Base-by-base conservation (phyloP, 2,113 vertebrate species). In the Camelus bactrianus region DNA sequence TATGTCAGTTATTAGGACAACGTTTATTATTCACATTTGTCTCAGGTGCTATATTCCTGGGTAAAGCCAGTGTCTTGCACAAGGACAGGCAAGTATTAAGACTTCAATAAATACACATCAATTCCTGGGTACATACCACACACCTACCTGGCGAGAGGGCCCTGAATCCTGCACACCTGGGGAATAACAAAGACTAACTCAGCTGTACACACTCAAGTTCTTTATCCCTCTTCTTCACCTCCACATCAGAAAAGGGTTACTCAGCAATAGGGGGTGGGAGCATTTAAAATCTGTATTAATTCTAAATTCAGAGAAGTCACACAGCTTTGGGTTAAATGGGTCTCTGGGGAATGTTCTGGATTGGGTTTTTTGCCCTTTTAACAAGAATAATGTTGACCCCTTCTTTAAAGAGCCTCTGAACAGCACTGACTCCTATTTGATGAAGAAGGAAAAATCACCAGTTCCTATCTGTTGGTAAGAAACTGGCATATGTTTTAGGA, bases 211-310 rank as follows among this genome's bases (percentile, higher is more conserved):
- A 62, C 35, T 20, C 12, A 70, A 52, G 9, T 69, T n/a, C 86
- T 83, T 65, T 26, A 69, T 13, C 6, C 26, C 10, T 30, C n/a
- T 48, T 26, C 30, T 69, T n/a, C 32, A 22, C 50, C 54, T 14
- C 2, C 1, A 35, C 24, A 72, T 11, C 42, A 64, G 62, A 48
- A 80, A 69, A 73, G 26, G 35, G 67, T 82, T 26, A 54, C 65
- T 46, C 24, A 87, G 62, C 90, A 94, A 87, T 14, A 2, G n/a
- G 15, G 20, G 2, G 20, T 19, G 2, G 6, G 9, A 20, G 8
- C 58, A 85, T 69, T 94, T 82, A 89, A 88, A 82, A 73, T 48
- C 7, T 22, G 6, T 64, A 81, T 48, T 65, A 79, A 93, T 62
- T 26, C 70, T 48, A 82, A 73, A 77, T 69, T 85, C 75, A 56